These are phyloP conservation scores for Eupeodes corollae DNA, from an alignment of 1,140 invertebrate genomes.

Conservation along the genomic window DNA sequence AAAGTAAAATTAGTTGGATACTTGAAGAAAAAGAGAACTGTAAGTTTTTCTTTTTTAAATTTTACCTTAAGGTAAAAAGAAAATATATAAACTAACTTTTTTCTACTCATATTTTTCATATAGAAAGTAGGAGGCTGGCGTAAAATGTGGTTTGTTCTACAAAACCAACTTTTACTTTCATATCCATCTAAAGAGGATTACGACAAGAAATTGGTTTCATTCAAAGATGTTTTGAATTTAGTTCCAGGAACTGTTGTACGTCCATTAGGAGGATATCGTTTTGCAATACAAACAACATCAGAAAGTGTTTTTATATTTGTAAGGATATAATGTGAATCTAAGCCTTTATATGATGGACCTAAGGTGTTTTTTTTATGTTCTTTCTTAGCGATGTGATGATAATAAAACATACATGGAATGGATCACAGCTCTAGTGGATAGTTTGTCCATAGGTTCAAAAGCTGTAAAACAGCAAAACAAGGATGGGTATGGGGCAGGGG, in stretches of 20 bases:
- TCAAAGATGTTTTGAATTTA: constrained; percentile 15
- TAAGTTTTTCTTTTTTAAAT: too few relatives aligned
- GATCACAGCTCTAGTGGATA: constrained; percentile 13
- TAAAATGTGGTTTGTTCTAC: constrained; percentile 15
- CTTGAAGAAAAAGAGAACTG: too few relatives aligned
- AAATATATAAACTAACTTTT: too few relatives aligned
- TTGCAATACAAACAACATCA: constrained; percentile 14
- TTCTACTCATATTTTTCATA: too few relatives aligned
- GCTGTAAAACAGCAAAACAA: too few relatives aligned
- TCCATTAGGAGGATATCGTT: constrained; percentile 10
- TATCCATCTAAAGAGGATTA: constrained; percentile 15
- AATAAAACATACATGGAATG: constrained; percentile 10
- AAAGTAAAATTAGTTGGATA: too few relatives aligned
- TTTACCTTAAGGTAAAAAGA: too few relatives aligned
- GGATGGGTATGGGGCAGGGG: too few relatives aligned
- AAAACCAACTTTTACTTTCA: constrained; percentile 13
- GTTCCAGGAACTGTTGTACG: constrained; percentile 13
- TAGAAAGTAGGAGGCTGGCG: constrained; percentile 16
- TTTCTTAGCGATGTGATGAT: constrained; percentile 13
- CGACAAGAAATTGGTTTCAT: constrained; percentile 14
- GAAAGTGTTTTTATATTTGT: constrained; percentile 14
- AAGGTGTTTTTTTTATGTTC: neutral
- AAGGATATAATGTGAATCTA: neutral
- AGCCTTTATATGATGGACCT: neutral
- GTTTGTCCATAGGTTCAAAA: constrained; percentile 1